Base-by-base conservation (phyloP, 2,888 invertebrate genomes). In the Drosophila acutilabella region DNA sequence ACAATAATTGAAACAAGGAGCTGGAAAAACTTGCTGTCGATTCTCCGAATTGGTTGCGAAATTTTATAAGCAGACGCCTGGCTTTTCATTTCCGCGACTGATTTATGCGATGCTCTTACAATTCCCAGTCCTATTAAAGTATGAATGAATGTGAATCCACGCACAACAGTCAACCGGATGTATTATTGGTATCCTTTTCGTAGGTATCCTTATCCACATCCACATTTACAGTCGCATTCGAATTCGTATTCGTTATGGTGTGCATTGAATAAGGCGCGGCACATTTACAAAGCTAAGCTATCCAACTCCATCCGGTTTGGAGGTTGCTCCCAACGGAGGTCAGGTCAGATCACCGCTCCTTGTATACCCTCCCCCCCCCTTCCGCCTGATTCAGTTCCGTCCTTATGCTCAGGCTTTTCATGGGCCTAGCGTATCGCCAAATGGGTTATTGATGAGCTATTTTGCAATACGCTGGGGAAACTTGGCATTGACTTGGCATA, bases 381-480 rank as follows among this genome's bases (percentile, higher is more conserved):
- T 16, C 3, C 14, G 14, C 18, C 42, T 44, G 2, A 0, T 10
- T 2, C 16, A 14, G 14, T 1, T 2, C 18, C 18, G 33, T 50
- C 50, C 18, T 50, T 36, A 13, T 36, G 20, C 53, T 30, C 45
- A 47, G 45, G 33, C 69, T 68, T 78, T 75, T 68, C 78, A 53
- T 50, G 68, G 48, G 75, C 79, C 74, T 70, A 64, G 73, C 77
- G 61, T 82, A 78, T 77, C 82, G 68, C 64, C 86, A 83, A 83
- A 83, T 83, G 83, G 88, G 88, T 83, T 83, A 83, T 83, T 83
- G 83, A 83, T 83, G 83, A 83, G 83, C 83, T 83, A 88, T 86
- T 86, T 86, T 73, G 78, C 81, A 78, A 80, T 78, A 66, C 75
- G 59, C 67, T 54, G 47, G 70, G 54, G 74, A 23, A 57, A 62